Evolutionary conservation across 2,113 vertebrate genomes (phyloP), one percentile per base, ranked within the genome.

Genomic region (Ammodytes marinus): DNA sequence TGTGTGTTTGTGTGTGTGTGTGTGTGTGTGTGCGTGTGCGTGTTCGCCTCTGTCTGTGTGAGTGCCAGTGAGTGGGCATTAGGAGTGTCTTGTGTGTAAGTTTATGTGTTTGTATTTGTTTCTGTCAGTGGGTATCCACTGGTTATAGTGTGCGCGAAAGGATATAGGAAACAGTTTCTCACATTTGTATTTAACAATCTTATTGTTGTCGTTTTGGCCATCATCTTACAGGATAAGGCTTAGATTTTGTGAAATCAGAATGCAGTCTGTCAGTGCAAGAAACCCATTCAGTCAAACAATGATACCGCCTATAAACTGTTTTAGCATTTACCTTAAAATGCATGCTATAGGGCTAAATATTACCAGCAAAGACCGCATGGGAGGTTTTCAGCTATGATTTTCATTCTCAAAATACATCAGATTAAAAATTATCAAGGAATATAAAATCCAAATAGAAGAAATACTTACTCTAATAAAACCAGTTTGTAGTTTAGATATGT

Each of bases 41-140:
- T 74, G 71, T 82, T 75, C 45, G 15, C 69, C 64, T 84, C 64
- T 83, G 84, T 77, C 49, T 86, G 68, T n/a, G 80, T 53, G 61
- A 71, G 76, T 86, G 87, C 78, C 71, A 81, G 60, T 80, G 77
- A 86, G 89, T 89, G 88, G 79, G 91, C 87, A 90, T 84, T 61
- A 76, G 83, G 86, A 89, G 88, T 86, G 81, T 91, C 90, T 79
- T 83, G 84, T 80, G 78, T 77, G 49, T 66, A 50, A 61, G 46
- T 80, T 15, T 50, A 11, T 71, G 66, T 69, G 39, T 47, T 37
- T 73, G 59, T 63, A 27, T 74, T 55, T 68, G 27, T 74, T 76
- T 57, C 37, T 58, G 67, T 55, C 58, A 9, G 77, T 46, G 40
- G 57, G 37, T 27, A 79, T 60, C 52, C 57, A 73, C 37, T 61